A percentile compares a stretch with the other conserved stretches of the same genome.
These are phyloP conservation scores for Apus apus DNA, from an alignment of 2,113 vertebrate genomes.

Conservation along the genomic window DNA sequence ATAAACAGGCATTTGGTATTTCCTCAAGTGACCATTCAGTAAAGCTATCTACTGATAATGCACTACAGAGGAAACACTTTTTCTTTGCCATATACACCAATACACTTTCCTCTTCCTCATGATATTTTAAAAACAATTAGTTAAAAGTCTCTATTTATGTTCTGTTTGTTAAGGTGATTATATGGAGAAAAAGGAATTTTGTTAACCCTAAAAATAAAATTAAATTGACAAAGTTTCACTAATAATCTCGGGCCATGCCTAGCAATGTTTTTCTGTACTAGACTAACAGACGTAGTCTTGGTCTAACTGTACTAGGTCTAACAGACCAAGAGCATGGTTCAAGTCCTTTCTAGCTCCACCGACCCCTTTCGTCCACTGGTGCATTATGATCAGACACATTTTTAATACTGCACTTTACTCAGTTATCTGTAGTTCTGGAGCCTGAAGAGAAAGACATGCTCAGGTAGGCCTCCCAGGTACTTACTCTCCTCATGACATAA, in stretches of 20 bases:
- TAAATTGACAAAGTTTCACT: not conserved
- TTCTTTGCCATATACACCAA: not conserved
- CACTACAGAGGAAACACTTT: slow-evolving; percentile 66
- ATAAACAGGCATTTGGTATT: slow-evolving; percentile 77
- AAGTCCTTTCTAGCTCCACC: not conserved
- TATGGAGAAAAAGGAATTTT: not conserved
- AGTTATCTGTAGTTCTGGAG: not conserved
- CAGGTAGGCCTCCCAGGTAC: not conserved
- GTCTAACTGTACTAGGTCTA: too few species aligned
- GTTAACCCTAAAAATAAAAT: not conserved
- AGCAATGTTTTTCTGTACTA: not conserved
- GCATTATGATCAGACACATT: not conserved
- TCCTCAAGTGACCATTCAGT: slow-evolving; percentile 79
- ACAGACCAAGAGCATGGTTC: not conserved
- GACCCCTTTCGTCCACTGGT: not conserved
- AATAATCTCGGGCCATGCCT: not conserved
- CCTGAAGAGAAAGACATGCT: not conserved
- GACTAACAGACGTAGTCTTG: too few species aligned
- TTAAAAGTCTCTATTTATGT: not conserved
- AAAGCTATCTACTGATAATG: slow-evolving; percentile 70
- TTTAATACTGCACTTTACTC: not conserved
- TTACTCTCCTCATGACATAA: not conserved
- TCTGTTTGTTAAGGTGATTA: not conserved
- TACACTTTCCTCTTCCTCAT: not conserved
- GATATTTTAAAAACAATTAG: not conserved